Evolutionary conservation across 1,140 invertebrate species (phyloP), one percentile per base, ranked within the genome.

Genomic region (Tribolium castaneum): DNA sequence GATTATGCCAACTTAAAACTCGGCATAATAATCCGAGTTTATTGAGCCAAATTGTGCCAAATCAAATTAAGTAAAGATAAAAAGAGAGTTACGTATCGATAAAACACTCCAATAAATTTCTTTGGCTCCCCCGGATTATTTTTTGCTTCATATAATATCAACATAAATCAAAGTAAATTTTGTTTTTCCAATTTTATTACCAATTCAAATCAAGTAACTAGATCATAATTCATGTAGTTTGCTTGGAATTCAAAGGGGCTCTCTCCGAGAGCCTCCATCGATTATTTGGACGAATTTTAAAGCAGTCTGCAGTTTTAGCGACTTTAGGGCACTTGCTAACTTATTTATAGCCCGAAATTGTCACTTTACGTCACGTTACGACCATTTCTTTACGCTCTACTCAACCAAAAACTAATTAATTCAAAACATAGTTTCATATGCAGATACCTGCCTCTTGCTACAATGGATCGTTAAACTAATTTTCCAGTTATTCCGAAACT

Each of bases 171-270:
- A 72, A 70, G 79, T 59, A 77, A 80, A 76, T 70, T 73, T 77
- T 78, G 77, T 77, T 75, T 80, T 72, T 75, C 81, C 81, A 81
- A 82, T 82, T 82, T 82, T 81, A 83, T 83, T 83, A 83, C 83
- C 83, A 83, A 83, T 83, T 83, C 83, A 83, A 82, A 83, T 83
- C 80, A 80, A 80, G 81, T 82, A 82, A 80, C 79, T 81, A 80
- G 34, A 80, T 77, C 70, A 82, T 82, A 83, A 82, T 78, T 83
- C 81, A 81, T 80, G 78, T 80, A 78, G 80, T 83, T 83, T 77
- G 75, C 80, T 82, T 80, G 78, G 77, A 82, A 83, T 82, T 83
- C 80, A 80, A 73, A 71, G 76, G 79, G 79, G 66, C 49, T 49
- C 59, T 75, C 71, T 34, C 52, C 39, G 77, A 14, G 72, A 73